Evolutionary conservation across 2,888 invertebrate species (phyloP), one percentile per base, ranked within the genome.

Genomic region (Cryptocephalus primarius): DNA sequence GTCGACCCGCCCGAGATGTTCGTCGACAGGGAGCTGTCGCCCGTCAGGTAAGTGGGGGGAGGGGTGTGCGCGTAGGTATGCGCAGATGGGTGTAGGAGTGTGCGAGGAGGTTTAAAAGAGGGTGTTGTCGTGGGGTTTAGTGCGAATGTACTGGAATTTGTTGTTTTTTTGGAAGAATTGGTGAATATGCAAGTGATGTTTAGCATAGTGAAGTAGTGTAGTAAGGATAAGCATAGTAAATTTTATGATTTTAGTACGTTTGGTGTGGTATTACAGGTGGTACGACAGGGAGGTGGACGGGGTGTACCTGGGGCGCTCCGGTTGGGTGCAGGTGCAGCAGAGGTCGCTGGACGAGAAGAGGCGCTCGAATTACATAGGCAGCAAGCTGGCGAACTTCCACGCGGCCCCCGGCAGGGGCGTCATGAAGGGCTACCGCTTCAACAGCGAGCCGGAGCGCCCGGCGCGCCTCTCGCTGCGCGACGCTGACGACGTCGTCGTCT

Each of bases 281-380:
- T 75, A 76, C 60, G 77, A 77, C 54, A 64, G 75, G 8, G 77
- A 77, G 61, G 77, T 77, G 8, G 77, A 77, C 53, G 77, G 77
- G 0, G 77, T 78, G 4, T 78, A 75, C 55, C 60, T 78, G 12
- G 76, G 76, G 1, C 66, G 75, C 48, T 76, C 76, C 0, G 76
- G 76, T 8, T 76, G 76, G 76, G 76, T 76, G 2, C 71, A 75
- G 60, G 77, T 77, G 1, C 76, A 77, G 49, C 77, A 76, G 52
- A 62, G 75, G 40, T 76, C 75, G 0, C 56, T 76, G 31, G 77
- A 77, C 53, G 76, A 76, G 43, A 73, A 72, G 51, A 67, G 33
- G 8, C 64, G 71, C 40, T 61, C 55, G 8, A 67, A 60, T 49
- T 72, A 72, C 55, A 68, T 55, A 13, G 53, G 50, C 13, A 55